Conservation (phyloP, 2,797 vertebrate species). For the Chiroxiphia lanceolata region DNA sequence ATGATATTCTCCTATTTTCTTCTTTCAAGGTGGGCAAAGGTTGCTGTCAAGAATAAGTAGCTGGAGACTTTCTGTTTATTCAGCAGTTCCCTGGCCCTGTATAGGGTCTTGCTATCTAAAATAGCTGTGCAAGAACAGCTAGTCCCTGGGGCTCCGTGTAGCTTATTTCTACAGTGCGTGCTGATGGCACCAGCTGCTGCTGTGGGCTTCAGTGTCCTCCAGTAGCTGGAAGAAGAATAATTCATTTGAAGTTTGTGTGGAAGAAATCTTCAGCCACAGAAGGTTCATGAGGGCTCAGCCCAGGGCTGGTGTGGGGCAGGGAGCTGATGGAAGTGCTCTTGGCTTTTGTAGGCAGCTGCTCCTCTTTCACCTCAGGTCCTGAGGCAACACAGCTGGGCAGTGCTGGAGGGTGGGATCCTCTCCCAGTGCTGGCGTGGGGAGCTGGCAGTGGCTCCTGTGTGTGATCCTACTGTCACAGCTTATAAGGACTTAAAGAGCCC, state of each 20-base stretch:
- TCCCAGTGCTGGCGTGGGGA: background rate
- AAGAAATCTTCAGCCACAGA: background rate
- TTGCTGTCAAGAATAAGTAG: background rate
- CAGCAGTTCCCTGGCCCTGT: background rate
- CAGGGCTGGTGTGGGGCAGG: background rate
- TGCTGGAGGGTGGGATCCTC: background rate
- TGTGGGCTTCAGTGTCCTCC: background rate
- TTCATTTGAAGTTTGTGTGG: background rate
- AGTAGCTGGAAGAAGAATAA: background rate
- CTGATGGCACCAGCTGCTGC: background rate
- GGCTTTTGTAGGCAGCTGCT: background rate
- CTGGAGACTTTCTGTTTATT: background rate
- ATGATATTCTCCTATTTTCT: background rate
- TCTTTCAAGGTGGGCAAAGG: background rate
- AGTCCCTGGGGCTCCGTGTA: fast-evolving
- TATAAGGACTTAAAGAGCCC: too few relatives aligned
- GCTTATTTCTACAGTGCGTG: fast-evolving
- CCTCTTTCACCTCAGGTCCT: fast-evolving
- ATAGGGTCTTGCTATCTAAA: too few relatives aligned
- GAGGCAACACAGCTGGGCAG: too few relatives aligned
- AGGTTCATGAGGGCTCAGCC: background rate
- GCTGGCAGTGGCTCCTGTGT: fast-evolving
- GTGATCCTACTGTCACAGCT: background rate
- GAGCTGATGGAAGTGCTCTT: background rate
- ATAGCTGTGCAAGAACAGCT: fast-evolving